These are phyloP conservation scores for Rhynchophorus ferrugineus DNA, from an alignment of 1,140 invertebrate genomes.

Conservation along the genomic window DNA sequence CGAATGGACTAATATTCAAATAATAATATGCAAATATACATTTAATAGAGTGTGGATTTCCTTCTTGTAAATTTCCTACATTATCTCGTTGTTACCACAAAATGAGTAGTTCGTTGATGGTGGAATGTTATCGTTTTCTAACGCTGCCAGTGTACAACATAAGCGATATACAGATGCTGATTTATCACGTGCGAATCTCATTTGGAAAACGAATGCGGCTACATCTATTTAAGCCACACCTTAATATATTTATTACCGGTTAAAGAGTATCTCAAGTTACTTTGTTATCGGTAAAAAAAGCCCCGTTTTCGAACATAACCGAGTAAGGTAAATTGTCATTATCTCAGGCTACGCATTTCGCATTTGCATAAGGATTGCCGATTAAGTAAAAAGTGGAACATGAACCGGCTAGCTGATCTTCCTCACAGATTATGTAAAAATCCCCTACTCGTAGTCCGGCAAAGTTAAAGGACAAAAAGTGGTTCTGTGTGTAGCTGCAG, in stretches of 20 bases:
- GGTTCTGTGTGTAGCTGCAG: no score
- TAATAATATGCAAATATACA: no score
- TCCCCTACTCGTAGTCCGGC: not conserved
- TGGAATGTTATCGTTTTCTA: no score
- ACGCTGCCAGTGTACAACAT: no score
- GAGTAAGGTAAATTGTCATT: constrained; percentile 14
- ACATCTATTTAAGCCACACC: constrained; percentile 9
- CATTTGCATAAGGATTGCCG: constrained; percentile 14
- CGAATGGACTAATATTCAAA: no score
- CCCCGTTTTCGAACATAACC: constrained; percentile 9
- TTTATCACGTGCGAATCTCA: not conserved
- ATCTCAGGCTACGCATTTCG: constrained; percentile 13
- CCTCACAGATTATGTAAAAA: not conserved
- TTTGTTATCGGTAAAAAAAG: constrained; percentile 13
- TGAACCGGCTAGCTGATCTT: constrained; percentile 1
- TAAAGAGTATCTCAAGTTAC: constrained; percentile 16
- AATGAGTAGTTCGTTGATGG: no score
- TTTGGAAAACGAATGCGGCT: not conserved
- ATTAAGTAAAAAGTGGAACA: constrained; percentile 5
- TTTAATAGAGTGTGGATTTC: no score
- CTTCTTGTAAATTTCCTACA: no score
- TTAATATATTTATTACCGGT: constrained; percentile 18
- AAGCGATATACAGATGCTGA: no score
- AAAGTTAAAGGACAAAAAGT: no score
- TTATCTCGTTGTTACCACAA: no score